Percentiles rank a stretch among this genome's conserved stretches.
phyloP scores from a whole-genome alignment of 1,140 invertebrate species.

The Eciton burchellii region DNA sequence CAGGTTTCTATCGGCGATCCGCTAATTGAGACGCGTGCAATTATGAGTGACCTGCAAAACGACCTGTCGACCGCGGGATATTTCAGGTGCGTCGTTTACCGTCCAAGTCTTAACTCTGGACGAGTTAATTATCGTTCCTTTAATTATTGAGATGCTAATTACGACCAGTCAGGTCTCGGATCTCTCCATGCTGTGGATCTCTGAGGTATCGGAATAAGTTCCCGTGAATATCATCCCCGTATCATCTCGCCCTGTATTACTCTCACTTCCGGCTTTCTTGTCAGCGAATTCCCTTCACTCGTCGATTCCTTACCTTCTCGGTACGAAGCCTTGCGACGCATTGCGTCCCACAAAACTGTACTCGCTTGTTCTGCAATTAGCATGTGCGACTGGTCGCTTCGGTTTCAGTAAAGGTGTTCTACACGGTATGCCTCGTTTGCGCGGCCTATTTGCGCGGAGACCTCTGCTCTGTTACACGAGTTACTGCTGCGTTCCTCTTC shows the following conservation, averaged over 20 bases:
- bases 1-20: conserved; percentile 25
- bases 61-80: conserved; percentile 68
- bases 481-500: background rate
- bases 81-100: conserved; percentile 79
- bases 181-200: background rate
- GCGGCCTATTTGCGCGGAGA: conserved; percentile 78
- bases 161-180: background rate
- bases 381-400: conserved; percentile 70
- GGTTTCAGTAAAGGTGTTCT: conserved; percentile 69
- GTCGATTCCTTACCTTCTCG: background rate
- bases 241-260: background rate
- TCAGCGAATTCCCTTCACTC: background rate
- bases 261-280: background rate
- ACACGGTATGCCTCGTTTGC: conserved; percentile 76
- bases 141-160: conserved; percentile 63
- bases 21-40: conserved; percentile 61
- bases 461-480: conserved; percentile 19
- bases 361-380: conserved; percentile 83
- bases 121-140: conserved; percentile 80
- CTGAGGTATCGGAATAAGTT: background rate
- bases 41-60: conserved; percentile 73
- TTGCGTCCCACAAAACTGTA: conserved; percentile 73
- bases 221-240: background rate
- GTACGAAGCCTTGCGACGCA: conserved; percentile 15
- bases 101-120: conserved; percentile 74